phyloP scores from a whole-genome alignment of 2,797 vertebrate species.

The Myotis pilosus region DNA sequence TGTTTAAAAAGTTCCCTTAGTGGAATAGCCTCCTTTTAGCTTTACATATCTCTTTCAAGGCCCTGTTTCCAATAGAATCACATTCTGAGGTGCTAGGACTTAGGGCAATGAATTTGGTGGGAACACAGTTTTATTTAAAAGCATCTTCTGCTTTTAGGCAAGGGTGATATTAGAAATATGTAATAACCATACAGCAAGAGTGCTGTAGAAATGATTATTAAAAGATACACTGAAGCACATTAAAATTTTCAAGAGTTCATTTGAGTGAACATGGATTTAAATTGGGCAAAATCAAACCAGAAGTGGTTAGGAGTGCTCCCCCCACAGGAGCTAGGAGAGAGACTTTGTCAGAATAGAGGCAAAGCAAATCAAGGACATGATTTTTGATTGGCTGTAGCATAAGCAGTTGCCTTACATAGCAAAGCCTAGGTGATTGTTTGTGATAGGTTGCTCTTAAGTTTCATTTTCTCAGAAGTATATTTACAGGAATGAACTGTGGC shows the following conservation, averaged over 20 bases:
- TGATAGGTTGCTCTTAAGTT: not conserved
- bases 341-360: not conserved
- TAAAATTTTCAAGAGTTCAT: not conserved
- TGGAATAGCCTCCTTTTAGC: not conserved
- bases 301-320: not conserved
- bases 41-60: not conserved
- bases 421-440: not conserved
- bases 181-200: not conserved
- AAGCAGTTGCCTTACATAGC: not conserved
- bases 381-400: not conserved
- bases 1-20: not conserved
- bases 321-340: not conserved
- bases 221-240: not conserved
- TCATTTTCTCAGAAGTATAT: not conserved
- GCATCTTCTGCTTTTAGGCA: not conserved
- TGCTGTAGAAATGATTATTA: not conserved
- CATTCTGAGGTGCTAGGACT: not conserved
- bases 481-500: not conserved
- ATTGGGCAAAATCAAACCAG: no score
- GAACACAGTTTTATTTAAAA: not conserved
- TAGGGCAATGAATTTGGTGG: not conserved
- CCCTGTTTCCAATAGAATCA: not conserved
- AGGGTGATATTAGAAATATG: not conserved
- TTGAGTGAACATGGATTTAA: not conserved
- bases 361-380: not conserved